Percentiles rank a stretch among this genome's conserved stretches.
Conservation (phyloP, 2,113 vertebrate species). For the Psilopogon haemacephalus region DNA sequence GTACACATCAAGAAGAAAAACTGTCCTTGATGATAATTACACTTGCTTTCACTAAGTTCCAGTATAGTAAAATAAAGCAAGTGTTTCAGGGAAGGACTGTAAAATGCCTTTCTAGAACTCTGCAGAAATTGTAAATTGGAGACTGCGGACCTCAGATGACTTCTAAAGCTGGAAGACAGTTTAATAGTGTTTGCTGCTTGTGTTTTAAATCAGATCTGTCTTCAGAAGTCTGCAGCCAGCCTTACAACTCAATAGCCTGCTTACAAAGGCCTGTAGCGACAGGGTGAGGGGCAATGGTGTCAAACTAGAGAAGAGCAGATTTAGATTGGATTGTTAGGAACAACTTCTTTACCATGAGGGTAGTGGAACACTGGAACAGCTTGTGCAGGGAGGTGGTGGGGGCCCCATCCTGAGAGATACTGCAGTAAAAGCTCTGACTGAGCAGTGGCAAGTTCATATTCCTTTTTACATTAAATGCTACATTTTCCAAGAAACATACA, state of each 20-base stretch:
- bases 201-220: background rate
- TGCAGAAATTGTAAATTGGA: background rate
- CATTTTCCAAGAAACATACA: background rate
- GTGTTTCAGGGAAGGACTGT: background rate
- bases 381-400: no score
- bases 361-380: no score
- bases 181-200: background rate
- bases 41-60: background rate
- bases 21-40: background rate
- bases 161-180: background rate
- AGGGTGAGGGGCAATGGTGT: no score
- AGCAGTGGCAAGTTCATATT: background rate
- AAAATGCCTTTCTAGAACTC: background rate
- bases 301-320: no score
- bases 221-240: background rate
- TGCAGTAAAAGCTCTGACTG: background rate
- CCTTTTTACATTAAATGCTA: background rate
- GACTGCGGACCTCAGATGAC: background rate
- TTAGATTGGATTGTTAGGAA: no score
- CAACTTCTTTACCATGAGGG: no score
- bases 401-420: no score
- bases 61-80: background rate
- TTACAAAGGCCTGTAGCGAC: no score
- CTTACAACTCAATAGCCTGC: background rate
- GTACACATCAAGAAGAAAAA: background rate